Evolutionary conservation across 53 echinoderm and acorn worm species (phyloP), one percentile per base, ranked within the genome.

Genomic region (Holothuria scabra): DNA sequence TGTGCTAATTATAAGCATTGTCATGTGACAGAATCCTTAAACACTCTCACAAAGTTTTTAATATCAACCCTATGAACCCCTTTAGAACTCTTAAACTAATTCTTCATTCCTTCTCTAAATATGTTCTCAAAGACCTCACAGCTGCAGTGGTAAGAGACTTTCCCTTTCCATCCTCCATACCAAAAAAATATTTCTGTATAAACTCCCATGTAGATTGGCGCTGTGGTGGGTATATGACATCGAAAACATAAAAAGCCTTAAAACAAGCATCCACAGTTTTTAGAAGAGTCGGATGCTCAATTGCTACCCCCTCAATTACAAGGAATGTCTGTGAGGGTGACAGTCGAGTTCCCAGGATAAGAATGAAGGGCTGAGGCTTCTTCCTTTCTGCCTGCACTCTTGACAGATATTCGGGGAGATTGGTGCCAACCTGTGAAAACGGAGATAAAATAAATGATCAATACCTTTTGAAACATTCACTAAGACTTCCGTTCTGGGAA

Each of bases 181-280:
- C 80, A 28, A 85, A 81, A 44, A 85, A 85, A 83, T 81, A 89
- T 66, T 92, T 92, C 49, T 92, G 89, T 22, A 92, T 34, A 24
- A 92, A 92, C 60, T 92, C 89, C 86, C 92, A 92, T n/a, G 92
- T 92, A 37, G 86, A 80, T 18, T 48, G 23, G 41, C 89, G 86
- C 62, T 92, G 92, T 29, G 74, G 65, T 13, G 86, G 83, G 58
- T 92, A 91, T 26, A 85, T 80, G 49, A 91, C 65, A 32, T 91
- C 85, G 14, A 91, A 84, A 23, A 91, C 80, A 74, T 88, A 85
- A 12, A 85, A 80, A 12, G 48, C 59, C 74, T 89, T 89, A 64
- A 92, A 89, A 48, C 86, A 91, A 52, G 56, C 30, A 70, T 91
- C 88, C 9, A 91, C 81, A 22, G 92, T 88, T 81, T 88, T 91